Base-by-base conservation (phyloP, 2,113 vertebrate genomes). In the Gymnarchus niloticus region DNA sequence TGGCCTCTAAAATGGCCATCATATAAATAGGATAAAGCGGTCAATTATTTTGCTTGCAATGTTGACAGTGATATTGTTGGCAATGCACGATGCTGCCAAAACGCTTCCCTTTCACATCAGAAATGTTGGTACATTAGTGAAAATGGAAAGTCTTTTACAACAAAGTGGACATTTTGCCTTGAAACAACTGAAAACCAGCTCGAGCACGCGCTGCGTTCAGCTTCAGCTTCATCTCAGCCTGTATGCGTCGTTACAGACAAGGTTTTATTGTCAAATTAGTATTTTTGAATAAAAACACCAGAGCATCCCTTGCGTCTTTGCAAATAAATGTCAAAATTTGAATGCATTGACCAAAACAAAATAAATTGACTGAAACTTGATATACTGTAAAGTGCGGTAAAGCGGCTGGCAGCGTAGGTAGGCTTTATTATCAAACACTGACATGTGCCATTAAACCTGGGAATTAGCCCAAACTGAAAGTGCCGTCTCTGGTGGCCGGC, bases 21-120 rank as follows among this genome's bases (percentile, higher is more conserved):
- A 69, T 37, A 69, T 25, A 84, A 21, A 84, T 28, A 84, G 59
- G 10, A 59, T 65, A 48, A 25, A 51, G 17, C 1, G 44, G 41
- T 23, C 14, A 84, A 44, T 84, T 48, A 69, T 69, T 49, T 51
- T 23, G 12, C 57, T 84, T 25, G 65, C 65, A 51, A 52, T 84
- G 23, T 83, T 59, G 81, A 9, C 33, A 84, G 44, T 51, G 56
- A 84, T 57, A 56, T 33, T 84, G 65, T 65, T 49, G 46, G 41
- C 65, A 17, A 41, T 10, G 23, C 6, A 7, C 12, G 8, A 3
- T 44, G 28, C 7, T 54, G 33, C 69, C 61, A 54, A 52, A 48
- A 84, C 25, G 61, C 83, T 48, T 51, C 17, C 46, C 25, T 21
- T 28, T 85, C 7, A 84, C 8, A 17, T 48, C 12, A 8, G 56